phyloP scores from a whole-genome alignment of 2,888 invertebrate species.

The Rhodophaea formosa region DNA sequence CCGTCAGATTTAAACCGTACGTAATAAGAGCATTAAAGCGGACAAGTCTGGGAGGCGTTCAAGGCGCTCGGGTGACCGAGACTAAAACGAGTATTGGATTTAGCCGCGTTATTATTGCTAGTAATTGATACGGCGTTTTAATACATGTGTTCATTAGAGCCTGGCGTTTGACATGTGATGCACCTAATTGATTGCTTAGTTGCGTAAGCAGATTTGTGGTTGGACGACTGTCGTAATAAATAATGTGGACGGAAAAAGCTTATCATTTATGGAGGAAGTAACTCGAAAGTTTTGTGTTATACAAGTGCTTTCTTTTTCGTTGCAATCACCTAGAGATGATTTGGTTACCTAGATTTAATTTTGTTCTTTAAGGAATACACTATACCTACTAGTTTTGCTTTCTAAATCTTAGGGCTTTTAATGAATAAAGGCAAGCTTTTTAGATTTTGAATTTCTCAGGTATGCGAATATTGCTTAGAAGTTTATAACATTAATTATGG shows the following conservation, averaged over 20 bases:
- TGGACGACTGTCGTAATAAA: conserved; percentile 6
- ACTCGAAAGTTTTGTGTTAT: neutral
- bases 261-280: neutral
- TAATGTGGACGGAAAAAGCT: conserved; percentile 12
- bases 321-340: neutral
- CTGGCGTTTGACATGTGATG: conserved; percentile 13
- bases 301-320: neutral
- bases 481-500: too few relatives aligned
- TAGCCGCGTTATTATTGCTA: conserved; percentile 13
- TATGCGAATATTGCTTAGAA: too few relatives aligned
- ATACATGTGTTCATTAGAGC: conserved; percentile 15
- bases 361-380: too few relatives aligned
- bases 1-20: conserved; percentile 78
- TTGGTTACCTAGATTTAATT: neutral
- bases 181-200: conserved; percentile 10
- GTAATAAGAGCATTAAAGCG: conserved; percentile 77
- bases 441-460: too few relatives aligned
- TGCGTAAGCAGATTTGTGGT: conserved; percentile 15
- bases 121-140: conserved; percentile 16
- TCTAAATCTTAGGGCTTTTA: too few relatives aligned
- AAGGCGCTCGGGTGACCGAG: conserved; percentile 35
- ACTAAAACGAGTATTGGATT: conserved; percentile 1
- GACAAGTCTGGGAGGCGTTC: conserved; percentile 49
- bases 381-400: too few relatives aligned
- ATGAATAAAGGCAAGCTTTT: too few relatives aligned